Percentiles rank a stretch among this genome's conserved stretches.
These are phyloP conservation scores for Heliconius erato DNA, from an alignment of 2,888 invertebrate genomes.

Conservation along the genomic window DNA sequence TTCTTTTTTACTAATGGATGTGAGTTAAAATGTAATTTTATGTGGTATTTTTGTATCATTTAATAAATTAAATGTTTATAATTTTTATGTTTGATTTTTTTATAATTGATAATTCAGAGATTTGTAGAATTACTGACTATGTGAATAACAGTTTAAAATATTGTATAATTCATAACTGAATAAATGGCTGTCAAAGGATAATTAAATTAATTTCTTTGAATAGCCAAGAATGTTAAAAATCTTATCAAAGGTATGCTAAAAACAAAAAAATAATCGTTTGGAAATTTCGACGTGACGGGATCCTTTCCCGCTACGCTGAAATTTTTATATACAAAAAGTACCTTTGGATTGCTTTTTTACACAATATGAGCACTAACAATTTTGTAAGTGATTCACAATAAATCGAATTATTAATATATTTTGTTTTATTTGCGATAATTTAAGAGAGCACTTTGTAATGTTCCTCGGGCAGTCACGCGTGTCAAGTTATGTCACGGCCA, in stretches of 20 bases:
- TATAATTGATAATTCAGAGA: too few species aligned
- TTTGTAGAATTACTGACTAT: too few species aligned
- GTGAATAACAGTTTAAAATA: too few species aligned
- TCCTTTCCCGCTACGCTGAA: not conserved
- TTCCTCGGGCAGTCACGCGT: slow-evolving; percentile 61
- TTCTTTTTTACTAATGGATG: not conserved
- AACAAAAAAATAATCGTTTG: not conserved
- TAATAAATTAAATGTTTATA: too few species aligned
- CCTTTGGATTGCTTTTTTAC: not conserved
- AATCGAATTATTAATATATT: slow-evolving; percentile 18
- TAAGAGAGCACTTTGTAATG: not conserved
- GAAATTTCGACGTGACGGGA: not conserved
- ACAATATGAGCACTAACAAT: slow-evolving; percentile 15
- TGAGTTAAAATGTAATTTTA: too few species aligned
- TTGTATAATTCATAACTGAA: too few species aligned
- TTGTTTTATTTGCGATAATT: slow-evolving; percentile 16
- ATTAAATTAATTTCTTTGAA: not conserved
- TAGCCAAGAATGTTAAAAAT: not conserved
- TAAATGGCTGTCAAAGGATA: too few species aligned
- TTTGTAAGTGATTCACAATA: slow-evolving; percentile 29
- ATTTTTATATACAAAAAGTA: not conserved
- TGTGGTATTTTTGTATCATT: too few species aligned
- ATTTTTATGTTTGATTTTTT: too few species aligned
- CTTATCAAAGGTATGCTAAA: not conserved
- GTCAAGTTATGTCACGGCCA: slow-evolving; percentile 68